Conservation (phyloP, 1,140 invertebrate genomes). For the Atta texana region DNA sequence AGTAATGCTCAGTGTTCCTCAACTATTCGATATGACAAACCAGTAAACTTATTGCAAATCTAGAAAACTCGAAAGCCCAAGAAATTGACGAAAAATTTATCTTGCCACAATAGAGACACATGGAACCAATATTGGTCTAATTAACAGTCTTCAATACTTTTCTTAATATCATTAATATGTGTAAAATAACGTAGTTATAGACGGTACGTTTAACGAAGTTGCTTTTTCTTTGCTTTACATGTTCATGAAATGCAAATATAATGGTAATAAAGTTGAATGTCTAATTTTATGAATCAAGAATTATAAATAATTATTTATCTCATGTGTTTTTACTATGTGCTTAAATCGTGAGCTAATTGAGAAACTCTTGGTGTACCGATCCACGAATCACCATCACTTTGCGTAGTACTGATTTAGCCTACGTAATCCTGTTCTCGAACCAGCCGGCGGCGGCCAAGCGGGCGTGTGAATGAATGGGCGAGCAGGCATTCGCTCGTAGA, state of each 20-base stretch:
- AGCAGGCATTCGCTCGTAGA: slow-evolving; percentile 29
- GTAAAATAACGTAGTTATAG: neutral
- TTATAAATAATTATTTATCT: neutral
- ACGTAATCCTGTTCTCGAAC: slow-evolving; percentile 70
- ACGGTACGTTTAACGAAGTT: neutral
- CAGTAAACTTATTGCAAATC: neutral
- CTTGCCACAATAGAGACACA: neutral
- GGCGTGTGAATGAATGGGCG: slow-evolving; percentile 37
- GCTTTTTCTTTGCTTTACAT: neutral
- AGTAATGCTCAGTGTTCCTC: slow-evolving; percentile 51
- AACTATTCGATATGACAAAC: slow-evolving; percentile 21
- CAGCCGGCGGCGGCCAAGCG: slow-evolving; percentile 51
- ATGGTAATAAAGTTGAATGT: neutral
- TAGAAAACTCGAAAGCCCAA: neutral
- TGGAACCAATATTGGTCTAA: neutral
- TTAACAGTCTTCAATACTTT: neutral
- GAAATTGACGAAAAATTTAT: neutral
- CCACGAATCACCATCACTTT: slow-evolving; percentile 5
- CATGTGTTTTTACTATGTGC: neutral
- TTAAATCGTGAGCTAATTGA: slow-evolving; percentile 41
- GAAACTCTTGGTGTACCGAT: slow-evolving; percentile 19
- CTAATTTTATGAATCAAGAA: neutral
- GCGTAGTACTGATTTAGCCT: slow-evolving; percentile 50
- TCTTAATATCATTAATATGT: neutral
- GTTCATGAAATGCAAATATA: neutral